Evolutionary conservation across 2,888 invertebrate species (phyloP).

Genomic region (Brenthis ino): DNA sequence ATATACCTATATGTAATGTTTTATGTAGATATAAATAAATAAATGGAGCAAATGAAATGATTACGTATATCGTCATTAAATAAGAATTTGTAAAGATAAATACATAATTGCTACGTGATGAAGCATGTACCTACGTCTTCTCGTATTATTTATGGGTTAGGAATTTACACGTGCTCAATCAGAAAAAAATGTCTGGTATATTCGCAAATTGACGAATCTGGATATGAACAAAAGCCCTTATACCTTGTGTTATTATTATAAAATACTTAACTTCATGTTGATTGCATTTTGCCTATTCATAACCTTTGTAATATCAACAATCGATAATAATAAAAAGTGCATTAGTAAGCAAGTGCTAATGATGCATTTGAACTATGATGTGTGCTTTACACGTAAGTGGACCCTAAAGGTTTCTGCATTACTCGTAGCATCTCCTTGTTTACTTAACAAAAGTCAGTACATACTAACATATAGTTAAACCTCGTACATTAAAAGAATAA

Average conservation of each 20-base stretch:
- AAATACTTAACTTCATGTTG: neutral
- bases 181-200: neutral
- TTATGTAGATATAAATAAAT: slow-evolving; percentile 33
- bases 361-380: slow-evolving; percentile 9
- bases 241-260: neutral
- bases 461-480: neutral
- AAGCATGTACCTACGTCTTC: slow-evolving; percentile 42
- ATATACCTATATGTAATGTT: slow-evolving; percentile 15
- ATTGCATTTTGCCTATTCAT: slow-evolving; percentile 3
- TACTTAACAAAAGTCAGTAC: neutral
- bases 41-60: slow-evolving; percentile 40
- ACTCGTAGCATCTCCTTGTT: slow-evolving; percentile 14
- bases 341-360: slow-evolving; percentile 13
- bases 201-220: slow-evolving; percentile 24
- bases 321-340: slow-evolving; percentile 10
- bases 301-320: neutral
- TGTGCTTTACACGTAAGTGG: slow-evolving; percentile 4
- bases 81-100: slow-evolving; percentile 53
- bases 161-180: slow-evolving; percentile 58
- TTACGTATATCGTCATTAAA: slow-evolving; percentile 48
- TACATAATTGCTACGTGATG: slow-evolving; percentile 53
- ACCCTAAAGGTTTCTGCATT: slow-evolving; percentile 5
- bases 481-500: too few relatives aligned
- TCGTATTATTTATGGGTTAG: slow-evolving; percentile 45
- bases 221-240: too few relatives aligned